A percentile compares a stretch with the other conserved stretches of the same genome.
phyloP scores from a whole-genome alignment of 2,113 vertebrate species.

The Centropristis striata region DNA sequence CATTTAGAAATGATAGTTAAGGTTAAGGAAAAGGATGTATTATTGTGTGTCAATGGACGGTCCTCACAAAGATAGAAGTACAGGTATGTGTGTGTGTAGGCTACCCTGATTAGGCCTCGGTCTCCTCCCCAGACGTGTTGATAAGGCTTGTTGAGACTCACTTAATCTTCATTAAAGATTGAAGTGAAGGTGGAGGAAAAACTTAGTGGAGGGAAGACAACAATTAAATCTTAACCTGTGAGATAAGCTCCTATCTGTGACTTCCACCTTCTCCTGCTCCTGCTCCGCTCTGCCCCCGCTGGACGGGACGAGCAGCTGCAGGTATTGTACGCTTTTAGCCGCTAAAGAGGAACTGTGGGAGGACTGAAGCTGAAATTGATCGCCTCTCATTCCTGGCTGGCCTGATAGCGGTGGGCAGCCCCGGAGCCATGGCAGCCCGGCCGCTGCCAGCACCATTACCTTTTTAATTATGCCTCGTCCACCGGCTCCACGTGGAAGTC shows the following conservation, averaged over 20 bases:
- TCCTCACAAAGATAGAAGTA: too few relatives aligned
- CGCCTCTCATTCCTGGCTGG: conserved; percentile 52
- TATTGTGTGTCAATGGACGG: too few relatives aligned
- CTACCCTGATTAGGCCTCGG: conserved; percentile 25
- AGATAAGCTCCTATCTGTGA: conserved; percentile 79
- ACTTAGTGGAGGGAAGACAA: conserved; percentile 69
- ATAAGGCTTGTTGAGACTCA: conserved; percentile 78
- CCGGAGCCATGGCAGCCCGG: conserved; percentile 16
- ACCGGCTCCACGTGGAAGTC: conserved; percentile 41
- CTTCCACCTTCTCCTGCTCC: conserved; percentile 78
- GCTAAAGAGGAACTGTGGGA: conserved; percentile 25
- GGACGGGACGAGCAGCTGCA: not conserved
- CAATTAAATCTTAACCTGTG: conserved; percentile 80
- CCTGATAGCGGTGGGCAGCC: conserved; percentile 43
- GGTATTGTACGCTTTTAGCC: conserved; percentile 40
- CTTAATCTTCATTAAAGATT: conserved; percentile 86
- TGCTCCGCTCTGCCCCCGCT: not conserved
- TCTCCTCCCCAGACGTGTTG: conserved; percentile 74
- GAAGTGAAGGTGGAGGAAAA: conserved; percentile 64
- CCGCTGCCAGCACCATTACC: conserved; percentile 54
- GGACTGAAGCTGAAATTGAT: conserved; percentile 69
- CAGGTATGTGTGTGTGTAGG: conserved; percentile 14
- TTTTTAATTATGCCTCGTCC: conserved; percentile 64
- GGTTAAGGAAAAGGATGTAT: too few relatives aligned
- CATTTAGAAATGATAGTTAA: too few relatives aligned